phyloP scores from a whole-genome alignment of 2,113 vertebrate genomes.

The Myotis davidii region DNA sequence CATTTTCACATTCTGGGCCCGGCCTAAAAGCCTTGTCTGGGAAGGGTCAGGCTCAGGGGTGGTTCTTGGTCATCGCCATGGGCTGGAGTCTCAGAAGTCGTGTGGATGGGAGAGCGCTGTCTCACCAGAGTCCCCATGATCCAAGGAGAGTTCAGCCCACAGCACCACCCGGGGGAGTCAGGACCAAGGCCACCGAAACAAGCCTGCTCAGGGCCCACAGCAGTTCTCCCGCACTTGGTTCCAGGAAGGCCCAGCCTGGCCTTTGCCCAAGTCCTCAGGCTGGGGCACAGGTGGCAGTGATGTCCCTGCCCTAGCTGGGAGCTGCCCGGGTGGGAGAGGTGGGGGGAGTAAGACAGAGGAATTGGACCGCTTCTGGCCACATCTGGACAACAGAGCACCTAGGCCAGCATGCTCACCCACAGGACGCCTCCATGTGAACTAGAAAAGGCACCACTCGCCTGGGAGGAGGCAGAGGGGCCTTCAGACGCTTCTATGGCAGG shows the following conservation, averaged over 20 bases:
- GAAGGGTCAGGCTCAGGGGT: not conserved
- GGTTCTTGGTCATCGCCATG: not conserved
- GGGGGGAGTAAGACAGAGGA: not conserved
- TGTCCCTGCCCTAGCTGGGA: too few species aligned
- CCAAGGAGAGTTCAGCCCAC: not conserved
- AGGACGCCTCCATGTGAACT: not conserved
- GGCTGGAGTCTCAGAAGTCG: not conserved
- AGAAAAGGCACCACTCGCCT: not conserved
- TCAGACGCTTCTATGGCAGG: not conserved
- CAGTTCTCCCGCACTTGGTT: accelerated
- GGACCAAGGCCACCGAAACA: not conserved
- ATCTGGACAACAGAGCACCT: not conserved
- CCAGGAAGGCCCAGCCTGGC: not conserved
- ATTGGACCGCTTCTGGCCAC: not conserved
- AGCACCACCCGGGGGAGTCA: not conserved
- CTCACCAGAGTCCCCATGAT: not conserved
- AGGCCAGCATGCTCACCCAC: not conserved
- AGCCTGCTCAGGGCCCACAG: not conserved
- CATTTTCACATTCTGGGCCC: not conserved
- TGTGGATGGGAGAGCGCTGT: accelerated
- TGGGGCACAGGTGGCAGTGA: not conserved
- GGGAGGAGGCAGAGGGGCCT: not conserved
- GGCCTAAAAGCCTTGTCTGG: accelerated
- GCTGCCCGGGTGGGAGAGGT: not conserved
- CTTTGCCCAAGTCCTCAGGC: not conserved